Conservation (phyloP, 1,140 invertebrate species). For the Pectinophora gossypiella region DNA sequence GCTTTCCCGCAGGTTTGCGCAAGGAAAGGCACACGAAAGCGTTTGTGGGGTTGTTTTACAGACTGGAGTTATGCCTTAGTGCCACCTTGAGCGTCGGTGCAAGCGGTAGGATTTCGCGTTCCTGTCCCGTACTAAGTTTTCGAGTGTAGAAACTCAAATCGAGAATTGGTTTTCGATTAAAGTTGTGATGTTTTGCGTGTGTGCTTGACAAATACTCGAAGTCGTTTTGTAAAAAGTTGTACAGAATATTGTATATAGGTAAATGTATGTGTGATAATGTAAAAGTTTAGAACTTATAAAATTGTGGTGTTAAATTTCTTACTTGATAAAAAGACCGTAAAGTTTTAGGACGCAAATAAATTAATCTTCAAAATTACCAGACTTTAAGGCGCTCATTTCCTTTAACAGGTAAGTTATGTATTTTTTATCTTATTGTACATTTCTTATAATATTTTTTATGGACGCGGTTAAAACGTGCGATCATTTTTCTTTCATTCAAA, state of each 20-base stretch:
- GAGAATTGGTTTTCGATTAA: conserved; percentile 9
- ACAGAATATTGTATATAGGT: no score
- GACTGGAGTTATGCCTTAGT: conserved; percentile 41
- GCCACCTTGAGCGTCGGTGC: conserved; percentile 33
- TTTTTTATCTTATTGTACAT: no score
- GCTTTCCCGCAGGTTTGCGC: conserved; percentile 57
- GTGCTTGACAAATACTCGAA: neutral
- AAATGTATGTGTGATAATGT: neutral
- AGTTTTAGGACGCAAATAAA: no score
- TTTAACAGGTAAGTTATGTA: no score
- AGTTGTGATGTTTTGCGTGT: conserved; percentile 4
- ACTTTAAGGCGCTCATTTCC: no score
- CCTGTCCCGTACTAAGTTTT: conserved; percentile 15
- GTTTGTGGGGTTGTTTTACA: conserved; percentile 33
- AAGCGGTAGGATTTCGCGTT: conserved; percentile 10
- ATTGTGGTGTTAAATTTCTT: neutral
- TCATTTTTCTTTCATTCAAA: no score
- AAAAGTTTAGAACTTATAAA: neutral
- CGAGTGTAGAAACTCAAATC: conserved; percentile 27
- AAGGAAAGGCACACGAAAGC: conserved; percentile 52
- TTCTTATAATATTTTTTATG: no score
- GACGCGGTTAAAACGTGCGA: no score
- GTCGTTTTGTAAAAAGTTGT: neutral
- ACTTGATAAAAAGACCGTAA: no score
- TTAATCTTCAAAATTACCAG: no score